A percentile compares a stretch with the other conserved stretches of the same genome.
Conservation (phyloP, 2,888 invertebrate genomes). For the Myopa tessellatipennis region DNA sequence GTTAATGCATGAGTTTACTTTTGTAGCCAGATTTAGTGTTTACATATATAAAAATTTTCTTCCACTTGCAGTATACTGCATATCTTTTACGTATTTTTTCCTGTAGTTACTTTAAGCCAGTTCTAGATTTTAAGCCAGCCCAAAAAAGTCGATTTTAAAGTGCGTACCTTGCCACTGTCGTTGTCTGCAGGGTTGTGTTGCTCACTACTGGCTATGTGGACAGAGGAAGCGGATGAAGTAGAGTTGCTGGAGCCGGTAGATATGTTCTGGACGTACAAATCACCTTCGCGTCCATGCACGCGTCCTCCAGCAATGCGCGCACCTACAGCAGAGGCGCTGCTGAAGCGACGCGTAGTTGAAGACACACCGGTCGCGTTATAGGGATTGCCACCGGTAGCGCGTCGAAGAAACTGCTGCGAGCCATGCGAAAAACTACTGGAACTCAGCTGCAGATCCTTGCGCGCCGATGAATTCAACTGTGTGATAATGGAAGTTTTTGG, state of each 20-base stretch:
- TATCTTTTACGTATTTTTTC: conserved; percentile 20
- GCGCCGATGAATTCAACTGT: conserved; percentile 58
- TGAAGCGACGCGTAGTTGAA: conserved; percentile 56
- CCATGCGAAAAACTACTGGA: conserved; percentile 50
- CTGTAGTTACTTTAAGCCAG: conserved; percentile 43
- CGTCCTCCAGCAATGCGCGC: conserved; percentile 49
- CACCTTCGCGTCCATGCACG: conserved; percentile 42
- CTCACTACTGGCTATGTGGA: conserved; percentile 41
- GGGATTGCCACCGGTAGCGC: conserved; percentile 40
- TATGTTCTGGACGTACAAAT: conserved; percentile 38
- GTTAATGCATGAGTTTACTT: conserved; percentile 23
- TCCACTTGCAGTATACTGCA: conserved; percentile 1
- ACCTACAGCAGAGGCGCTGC: conserved; percentile 58
- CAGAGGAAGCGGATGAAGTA: conserved; percentile 49
- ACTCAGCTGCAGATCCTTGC: conserved; percentile 61
- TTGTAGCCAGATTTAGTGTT: conserved; percentile 17
- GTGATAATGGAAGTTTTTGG: conserved; percentile 52
- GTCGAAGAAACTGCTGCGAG: conserved; percentile 47
- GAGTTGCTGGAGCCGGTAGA: conserved; percentile 29
- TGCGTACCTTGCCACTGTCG: conserved; percentile 69
- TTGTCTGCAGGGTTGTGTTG: conserved; percentile 54
- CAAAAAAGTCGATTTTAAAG: conserved; percentile 68
- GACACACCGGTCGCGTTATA: not conserved
- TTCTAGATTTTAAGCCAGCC: conserved; percentile 68
- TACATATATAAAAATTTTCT: not conserved